Base-by-base conservation (phyloP, 2,888 invertebrate genomes). In the Cylloceria caligata region DNA sequence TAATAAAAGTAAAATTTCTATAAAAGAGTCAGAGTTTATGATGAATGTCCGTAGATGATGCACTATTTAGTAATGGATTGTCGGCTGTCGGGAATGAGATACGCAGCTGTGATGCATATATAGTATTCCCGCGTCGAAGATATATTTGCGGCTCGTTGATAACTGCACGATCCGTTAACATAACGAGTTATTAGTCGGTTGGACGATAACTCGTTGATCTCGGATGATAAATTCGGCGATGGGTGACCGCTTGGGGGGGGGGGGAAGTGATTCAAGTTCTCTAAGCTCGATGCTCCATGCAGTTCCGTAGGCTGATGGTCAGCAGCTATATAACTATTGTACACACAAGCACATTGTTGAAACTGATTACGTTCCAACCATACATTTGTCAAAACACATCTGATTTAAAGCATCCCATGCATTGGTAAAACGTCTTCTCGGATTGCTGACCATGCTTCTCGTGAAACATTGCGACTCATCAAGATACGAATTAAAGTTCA, bases 301-400 rank as follows among this genome's bases (percentile, higher is more conserved):
- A 2, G 49, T 7, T 69, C 13, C 16, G 7, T n/a, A 13, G 16
- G 34, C 30, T 16, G 7, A 13, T 52, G 24, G 24, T 52, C 9
- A 52, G 24, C 24, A 24, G 21, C 24, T 24, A 11, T 11, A 24
- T 52, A 3, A 52, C 86, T 86, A 87, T 88, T 86, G 85, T 85
- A 88, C 86, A n/a, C 85, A 86, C 85, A 85, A 83, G 81, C 81
- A 81, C 86, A 89, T 89, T 90, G 90, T 89, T 88, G 87, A 87
- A 84, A 86, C 84, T 79, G 85, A 83, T 52, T 9, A 24, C 24
- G 13, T 13, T 11, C 7, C n/a, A 2, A 49, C 9, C 19, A 49
- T 9, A 2, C 1, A 2, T 16, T 1, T 49, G 19, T 9, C 19
- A 9, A 21, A n/a, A n/a, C n/a, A n/a, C n/a, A n/a, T n/a, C n/a